phyloP scores from a whole-genome alignment of 2,113 vertebrate species.

The Shinisaurus crocodilurus region DNA sequence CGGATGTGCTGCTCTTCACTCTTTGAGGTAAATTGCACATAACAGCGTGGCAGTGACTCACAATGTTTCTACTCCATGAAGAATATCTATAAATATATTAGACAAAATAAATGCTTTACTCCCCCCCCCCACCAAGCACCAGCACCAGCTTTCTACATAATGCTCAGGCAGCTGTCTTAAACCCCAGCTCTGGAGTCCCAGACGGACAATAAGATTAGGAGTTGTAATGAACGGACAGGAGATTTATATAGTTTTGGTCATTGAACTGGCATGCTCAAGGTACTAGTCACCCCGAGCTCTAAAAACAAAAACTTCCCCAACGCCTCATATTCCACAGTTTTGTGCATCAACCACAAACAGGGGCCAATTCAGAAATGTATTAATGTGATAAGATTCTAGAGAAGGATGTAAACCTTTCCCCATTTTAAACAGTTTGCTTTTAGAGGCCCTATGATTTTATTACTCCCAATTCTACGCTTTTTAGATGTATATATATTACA shows the following conservation, averaged over 20 bases:
- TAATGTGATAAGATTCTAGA: background rate
- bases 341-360: background rate
- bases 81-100: slow-evolving; percentile 10
- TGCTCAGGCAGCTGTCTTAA: background rate
- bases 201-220: background rate
- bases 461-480: background rate
- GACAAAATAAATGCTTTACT: background rate
- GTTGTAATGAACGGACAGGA: slow-evolving; percentile 9
- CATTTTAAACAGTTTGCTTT: background rate
- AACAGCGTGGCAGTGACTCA: background rate
- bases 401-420: background rate
- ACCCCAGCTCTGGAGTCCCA: slow-evolving; percentile 32
- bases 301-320: background rate
- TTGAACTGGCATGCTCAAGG: background rate
- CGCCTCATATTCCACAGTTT: background rate
- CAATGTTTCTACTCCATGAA: background rate
- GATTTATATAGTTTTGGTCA: slow-evolving; percentile 19
- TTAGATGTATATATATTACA: background rate
- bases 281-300: slow-evolving; percentile 5
- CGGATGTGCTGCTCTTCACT: background rate
- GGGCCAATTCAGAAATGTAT: background rate
- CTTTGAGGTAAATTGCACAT: background rate
- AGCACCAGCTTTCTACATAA: background rate
- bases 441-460: background rate
- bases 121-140: background rate